Evolutionary conservation across 2,113 vertebrate species (phyloP).

Genomic region (Brachypodius melanocephalos): DNA sequence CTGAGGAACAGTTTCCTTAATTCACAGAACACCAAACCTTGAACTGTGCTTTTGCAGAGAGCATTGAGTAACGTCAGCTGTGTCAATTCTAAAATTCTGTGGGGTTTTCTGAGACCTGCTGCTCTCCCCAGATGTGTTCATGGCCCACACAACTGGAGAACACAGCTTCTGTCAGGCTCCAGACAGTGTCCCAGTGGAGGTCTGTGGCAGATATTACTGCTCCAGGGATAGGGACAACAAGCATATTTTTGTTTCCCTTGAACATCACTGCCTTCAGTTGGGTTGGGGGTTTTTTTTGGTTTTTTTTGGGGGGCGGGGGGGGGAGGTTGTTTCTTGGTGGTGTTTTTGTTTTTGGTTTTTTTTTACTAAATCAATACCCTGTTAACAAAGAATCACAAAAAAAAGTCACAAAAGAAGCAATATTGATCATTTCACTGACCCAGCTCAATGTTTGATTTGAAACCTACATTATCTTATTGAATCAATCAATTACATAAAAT

Average conservation of each 20-base stretch:
- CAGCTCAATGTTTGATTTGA: neutral
- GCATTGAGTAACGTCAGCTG: neutral
- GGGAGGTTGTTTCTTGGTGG: no score
- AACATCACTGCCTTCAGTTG: neutral
- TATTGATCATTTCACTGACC: neutral
- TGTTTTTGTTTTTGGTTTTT: no score
- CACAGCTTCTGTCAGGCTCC: neutral
- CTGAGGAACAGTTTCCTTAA: neutral
- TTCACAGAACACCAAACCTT: neutral
- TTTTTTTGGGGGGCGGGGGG: neutral
- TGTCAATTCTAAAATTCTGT: neutral
- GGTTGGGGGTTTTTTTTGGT: no score
- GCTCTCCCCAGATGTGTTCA: neutral
- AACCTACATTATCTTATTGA: neutral
- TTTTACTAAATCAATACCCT: neutral
- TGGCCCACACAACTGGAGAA: neutral
- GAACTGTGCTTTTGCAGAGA: neutral
- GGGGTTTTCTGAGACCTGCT: neutral
- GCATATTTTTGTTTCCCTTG: neutral
- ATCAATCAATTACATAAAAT: neutral
- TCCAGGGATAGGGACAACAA: neutral
- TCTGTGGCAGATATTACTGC: neutral
- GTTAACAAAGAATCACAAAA: neutral
- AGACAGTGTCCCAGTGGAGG: rapidly evolving
- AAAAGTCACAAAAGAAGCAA: neutral